Conservation (phyloP, 2,797 vertebrate species). For the Gallinago stenura region DNA sequence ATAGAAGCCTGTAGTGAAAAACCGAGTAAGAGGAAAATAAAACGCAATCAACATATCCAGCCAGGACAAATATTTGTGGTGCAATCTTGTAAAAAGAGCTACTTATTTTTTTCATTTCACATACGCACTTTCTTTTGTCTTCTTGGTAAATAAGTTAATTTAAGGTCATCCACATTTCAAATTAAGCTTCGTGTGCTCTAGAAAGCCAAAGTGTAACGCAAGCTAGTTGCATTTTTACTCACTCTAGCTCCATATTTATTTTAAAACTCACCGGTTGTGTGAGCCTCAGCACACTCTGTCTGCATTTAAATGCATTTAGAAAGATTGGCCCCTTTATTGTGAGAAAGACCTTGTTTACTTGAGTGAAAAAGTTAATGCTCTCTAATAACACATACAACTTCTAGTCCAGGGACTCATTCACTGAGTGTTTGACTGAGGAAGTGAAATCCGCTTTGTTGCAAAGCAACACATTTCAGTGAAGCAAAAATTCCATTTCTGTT, state of each 20-base stretch:
- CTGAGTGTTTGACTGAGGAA: slow-evolving; percentile 74
- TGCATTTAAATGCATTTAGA: slow-evolving; percentile 71
- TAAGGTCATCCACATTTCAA: neutral
- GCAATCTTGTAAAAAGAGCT: neutral
- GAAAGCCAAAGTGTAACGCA: neutral
- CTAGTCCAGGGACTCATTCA: slow-evolving; percentile 78
- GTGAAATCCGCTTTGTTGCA: slow-evolving; percentile 88
- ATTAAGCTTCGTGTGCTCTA: accelerated
- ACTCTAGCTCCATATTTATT: neutral
- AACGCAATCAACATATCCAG: neutral
- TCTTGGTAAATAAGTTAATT: neutral
- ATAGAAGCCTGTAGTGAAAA: neutral
- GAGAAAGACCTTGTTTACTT: slow-evolving; percentile 83
- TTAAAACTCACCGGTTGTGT: neutral
- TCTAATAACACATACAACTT: slow-evolving; percentile 72
- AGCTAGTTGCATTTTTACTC: neutral
- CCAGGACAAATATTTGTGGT: neutral
- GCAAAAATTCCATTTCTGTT: slow-evolving; percentile 86
- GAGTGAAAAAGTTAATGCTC: slow-evolving; percentile 76
- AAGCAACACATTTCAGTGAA: slow-evolving; percentile 85
- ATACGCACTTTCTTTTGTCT: neutral
- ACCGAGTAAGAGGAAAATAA: neutral
- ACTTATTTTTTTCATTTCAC: neutral
- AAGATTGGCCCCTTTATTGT: slow-evolving; percentile 71
- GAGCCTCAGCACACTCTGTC: neutral